phyloP scores from a whole-genome alignment of 37 sponge, comb jelly and placozoan genomes.

The Halichondria panicea region DNA sequence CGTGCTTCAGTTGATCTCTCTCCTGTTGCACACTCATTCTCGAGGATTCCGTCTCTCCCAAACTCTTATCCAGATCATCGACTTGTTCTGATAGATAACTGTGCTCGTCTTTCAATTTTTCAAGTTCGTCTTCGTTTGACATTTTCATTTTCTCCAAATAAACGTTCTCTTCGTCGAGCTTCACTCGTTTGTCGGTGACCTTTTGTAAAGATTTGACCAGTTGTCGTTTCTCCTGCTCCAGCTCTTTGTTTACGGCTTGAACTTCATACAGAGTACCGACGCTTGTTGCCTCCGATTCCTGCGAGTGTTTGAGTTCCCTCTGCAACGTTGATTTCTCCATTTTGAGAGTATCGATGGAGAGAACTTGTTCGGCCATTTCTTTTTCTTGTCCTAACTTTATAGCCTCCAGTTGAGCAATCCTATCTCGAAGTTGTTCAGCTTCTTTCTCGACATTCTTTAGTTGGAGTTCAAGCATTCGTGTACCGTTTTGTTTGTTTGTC shows the following conservation, averaged over 20 bases:
- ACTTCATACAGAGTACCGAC: conserved; percentile 35
- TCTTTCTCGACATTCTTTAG: conserved; percentile 27
- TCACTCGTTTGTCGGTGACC: conserved; percentile 14
- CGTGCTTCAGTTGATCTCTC: conserved; percentile 29
- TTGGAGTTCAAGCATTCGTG: conserved; percentile 36
- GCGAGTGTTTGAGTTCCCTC: conserved; percentile 9
- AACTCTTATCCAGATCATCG: conserved; percentile 21
- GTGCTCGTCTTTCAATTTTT: conserved; percentile 13
- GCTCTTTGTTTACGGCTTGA: conserved; percentile 20
- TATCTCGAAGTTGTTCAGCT: conserved; percentile 3
- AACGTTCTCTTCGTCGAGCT: conserved; percentile 43
- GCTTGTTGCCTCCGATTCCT: conserved; percentile 16
- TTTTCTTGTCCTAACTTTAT: conserved; percentile 19
- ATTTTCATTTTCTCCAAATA: conserved; percentile 7
- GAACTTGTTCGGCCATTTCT: conserved; percentile 15
- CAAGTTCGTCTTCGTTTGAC: conserved; percentile 40
- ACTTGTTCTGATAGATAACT: conserved; percentile 42
- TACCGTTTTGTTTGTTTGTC: conserved; percentile 2
- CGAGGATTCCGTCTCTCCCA: conserved; percentile 6
- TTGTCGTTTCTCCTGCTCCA: conserved; percentile 41
- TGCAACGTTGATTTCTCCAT: conserved; percentile 45
- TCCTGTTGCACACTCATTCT: background rate
- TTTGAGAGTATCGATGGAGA: conserved; percentile 13
- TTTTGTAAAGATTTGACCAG: conserved; percentile 37
- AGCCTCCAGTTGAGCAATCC: conserved; percentile 28